Evolutionary conservation across 1,140 invertebrate species (phyloP).

Genomic region (Neodiprion lecontei): DNA sequence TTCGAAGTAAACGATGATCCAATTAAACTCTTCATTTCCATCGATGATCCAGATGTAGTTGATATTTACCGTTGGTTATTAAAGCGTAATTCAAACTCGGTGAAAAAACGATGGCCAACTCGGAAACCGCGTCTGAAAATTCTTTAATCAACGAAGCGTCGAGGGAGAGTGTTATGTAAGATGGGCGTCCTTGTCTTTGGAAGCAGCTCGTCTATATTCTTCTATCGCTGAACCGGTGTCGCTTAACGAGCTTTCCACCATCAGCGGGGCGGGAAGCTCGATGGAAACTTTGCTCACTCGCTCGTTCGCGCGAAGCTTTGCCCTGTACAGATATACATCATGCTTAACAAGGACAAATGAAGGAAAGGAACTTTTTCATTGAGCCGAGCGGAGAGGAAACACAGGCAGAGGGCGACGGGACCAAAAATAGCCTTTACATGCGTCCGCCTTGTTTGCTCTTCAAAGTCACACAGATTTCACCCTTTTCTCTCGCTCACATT

Average conservation of each 20-base stretch:
- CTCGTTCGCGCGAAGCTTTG: not conserved
- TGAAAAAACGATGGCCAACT: no score
- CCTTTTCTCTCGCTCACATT: no score
- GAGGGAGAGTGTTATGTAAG: no score
- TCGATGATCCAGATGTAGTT: no score
- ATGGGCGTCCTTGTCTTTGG: not conserved
- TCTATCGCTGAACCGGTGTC: not conserved
- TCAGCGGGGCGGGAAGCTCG: not conserved
- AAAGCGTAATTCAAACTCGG: no score
- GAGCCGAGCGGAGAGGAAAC: not conserved
- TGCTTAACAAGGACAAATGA: conserved; percentile 3
- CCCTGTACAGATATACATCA: conserved; percentile 1
- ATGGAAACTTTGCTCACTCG: not conserved
- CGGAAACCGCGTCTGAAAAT: not conserved
- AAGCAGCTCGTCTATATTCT: not conserved
- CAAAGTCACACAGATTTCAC: no score
- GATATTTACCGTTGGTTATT: no score
- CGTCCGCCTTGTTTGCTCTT: no score
- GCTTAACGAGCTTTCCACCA: not conserved
- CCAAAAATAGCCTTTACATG: no score
- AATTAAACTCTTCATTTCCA: no score
- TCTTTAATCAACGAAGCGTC: not conserved
- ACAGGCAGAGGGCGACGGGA: not conserved
- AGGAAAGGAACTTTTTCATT: not conserved
- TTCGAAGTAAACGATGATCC: no score